These are phyloP conservation scores for Darevskia mixta DNA, from an alignment of 2,797 vertebrate species.

Conservation along the genomic window DNA sequence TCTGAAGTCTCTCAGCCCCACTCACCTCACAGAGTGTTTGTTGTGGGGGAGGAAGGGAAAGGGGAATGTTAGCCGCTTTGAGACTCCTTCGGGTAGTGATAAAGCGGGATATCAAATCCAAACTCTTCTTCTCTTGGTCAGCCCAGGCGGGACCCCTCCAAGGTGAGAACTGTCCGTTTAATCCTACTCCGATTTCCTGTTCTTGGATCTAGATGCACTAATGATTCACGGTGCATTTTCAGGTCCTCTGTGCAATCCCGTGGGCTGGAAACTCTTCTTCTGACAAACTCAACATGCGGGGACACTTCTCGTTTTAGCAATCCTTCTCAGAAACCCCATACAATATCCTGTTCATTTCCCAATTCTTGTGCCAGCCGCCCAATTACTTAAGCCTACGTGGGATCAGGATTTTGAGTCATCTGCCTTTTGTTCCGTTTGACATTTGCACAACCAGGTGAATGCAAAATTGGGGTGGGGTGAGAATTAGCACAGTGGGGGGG, in stretches of 20 bases:
- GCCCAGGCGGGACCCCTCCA: no score
- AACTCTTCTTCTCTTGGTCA: no score
- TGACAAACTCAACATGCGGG: background rate
- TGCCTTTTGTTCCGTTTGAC: background rate
- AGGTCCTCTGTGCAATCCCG: background rate
- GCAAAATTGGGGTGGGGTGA: background rate
- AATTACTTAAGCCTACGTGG: background rate
- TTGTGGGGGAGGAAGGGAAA: no score
- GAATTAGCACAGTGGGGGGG: background rate
- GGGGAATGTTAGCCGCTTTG: no score
- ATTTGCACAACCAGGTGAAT: background rate
- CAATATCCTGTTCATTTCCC: background rate
- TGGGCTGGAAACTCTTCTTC: background rate
- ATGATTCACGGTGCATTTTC: background rate
- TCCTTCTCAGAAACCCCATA: background rate
- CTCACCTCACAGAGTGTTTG: no score
- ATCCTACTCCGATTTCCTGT: no score
- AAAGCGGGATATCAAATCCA: no score
- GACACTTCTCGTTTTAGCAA: background rate
- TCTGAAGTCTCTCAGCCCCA: no score
- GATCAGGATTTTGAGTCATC: background rate
- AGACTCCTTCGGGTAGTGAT: no score
- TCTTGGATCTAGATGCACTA: background rate
- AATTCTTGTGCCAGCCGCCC: background rate
- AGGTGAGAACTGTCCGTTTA: no score